Evolutionary conservation across 2,113 vertebrate genomes (phyloP), one percentile per base, ranked within the genome.

Genomic region (Tachysurus vachellii): DNA sequence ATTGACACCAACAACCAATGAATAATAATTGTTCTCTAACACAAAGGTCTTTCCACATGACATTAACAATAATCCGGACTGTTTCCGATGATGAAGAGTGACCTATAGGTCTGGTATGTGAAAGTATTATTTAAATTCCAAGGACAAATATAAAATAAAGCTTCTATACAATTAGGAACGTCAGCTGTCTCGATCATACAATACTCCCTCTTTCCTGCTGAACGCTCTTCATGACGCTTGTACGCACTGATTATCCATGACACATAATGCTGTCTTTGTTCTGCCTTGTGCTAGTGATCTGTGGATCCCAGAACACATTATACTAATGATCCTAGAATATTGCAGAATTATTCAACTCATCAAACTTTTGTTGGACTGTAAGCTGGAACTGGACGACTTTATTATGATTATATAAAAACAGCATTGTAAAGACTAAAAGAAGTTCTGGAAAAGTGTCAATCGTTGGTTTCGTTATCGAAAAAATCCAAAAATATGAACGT

Each of bases 241-340:
- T 73, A 53, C 44, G 7, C 68, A 17, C 68, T 3, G 31, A 75
- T 75, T 73, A 59, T 61, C 23, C 54, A 7, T 44, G 83, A 61
- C 70, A 10, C 31, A 75, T 28, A 85, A 75, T 28, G 70, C 28
- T 16, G 70, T 57, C 83, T 57, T 85, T 85, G 70, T 75, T 85
- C 83, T 6, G 21, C 21, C 5, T 75, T 6, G 26, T 12, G 11
- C 19, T 31, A 36, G 47, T 36, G 47, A 80, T 66, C 61, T 42
- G 23, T 54, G 62, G 6, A 80, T 61, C 47, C 42, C 61, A 16
- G 75, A 17, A 77, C 26, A 68, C n/a, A 80, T 50, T 53, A 80
- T 19, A 66, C 28, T 79, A 80, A 62, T 86, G n/a, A 56, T 28
- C 59, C 75, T 54, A 54, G 9, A 54, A 28, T 56, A 26, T 54